phyloP scores from a whole-genome alignment of 1,140 invertebrate species.

The Pseudomyrmex gracilis region DNA sequence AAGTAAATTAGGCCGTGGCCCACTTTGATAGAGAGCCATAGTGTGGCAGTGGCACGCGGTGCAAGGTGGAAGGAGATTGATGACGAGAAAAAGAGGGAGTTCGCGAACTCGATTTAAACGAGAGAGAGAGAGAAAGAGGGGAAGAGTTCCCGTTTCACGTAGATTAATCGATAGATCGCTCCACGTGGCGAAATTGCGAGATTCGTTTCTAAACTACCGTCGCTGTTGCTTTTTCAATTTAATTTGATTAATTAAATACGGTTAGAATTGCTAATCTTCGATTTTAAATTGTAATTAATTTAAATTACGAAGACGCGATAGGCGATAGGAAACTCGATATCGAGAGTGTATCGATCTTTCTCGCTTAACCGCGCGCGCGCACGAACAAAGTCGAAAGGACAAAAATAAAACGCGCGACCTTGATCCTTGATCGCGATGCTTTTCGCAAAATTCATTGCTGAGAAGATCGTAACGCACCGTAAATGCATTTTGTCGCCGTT shows the following conservation, averaged over 20 bases:
- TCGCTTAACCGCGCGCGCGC: conserved; percentile 20
- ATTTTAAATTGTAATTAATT: conserved; percentile 33
- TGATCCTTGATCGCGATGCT: conserved; percentile 56
- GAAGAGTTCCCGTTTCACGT: conserved; percentile 54
- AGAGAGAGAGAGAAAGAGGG: conserved; percentile 3
- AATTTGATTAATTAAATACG: conserved; percentile 17
- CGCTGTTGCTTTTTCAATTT: not conserved
- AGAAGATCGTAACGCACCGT: too few species aligned
- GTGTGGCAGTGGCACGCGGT: conserved; percentile 25
- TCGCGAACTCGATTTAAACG: conserved; percentile 4
- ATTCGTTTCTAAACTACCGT: too few species aligned
- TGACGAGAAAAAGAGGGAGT: conserved; percentile 48
- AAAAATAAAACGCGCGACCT: conserved; percentile 56
- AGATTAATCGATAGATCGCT: conserved; percentile 49
- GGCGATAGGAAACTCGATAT: not conserved
- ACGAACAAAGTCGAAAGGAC: conserved; percentile 26
- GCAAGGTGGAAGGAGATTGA: conserved; percentile 58
- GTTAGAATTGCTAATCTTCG: not conserved
- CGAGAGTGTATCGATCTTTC: conserved; percentile 25
- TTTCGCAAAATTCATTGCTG: conserved; percentile 22
- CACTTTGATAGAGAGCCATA: conserved; percentile 78
- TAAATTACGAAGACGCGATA: not conserved
- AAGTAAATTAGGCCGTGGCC: conserved; percentile 84
- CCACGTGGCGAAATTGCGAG: not conserved
- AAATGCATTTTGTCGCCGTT: not conserved